Evolutionary conservation across 2,113 vertebrate genomes (phyloP), one percentile per base, ranked within the genome.

Genomic region (Charadrius vociferus): DNA sequence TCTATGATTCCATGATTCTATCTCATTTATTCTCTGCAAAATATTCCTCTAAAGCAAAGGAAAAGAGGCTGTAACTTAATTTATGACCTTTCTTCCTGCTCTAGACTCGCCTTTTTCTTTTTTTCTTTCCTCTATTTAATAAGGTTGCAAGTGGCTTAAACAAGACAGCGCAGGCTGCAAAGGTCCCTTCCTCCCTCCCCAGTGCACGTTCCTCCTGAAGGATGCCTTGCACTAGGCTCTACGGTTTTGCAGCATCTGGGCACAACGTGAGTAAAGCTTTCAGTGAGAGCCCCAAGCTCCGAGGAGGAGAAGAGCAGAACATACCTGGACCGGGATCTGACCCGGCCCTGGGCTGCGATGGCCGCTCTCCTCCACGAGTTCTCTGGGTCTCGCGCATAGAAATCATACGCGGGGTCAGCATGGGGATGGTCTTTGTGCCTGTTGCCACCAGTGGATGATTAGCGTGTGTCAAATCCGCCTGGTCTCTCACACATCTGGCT

Each of bases 321-420:
- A 2, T 22, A 9, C 8, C 26, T 8, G n/a, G 30, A 15, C 4
- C 0, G 1, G 47, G 61, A 16, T 14, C 30, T 17, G 55, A 10
- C 4, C 21, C 19, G 3, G 17, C 41, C 21, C 49, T 7, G 27
- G 23, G 49, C 56, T 37, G 36, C 1, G 2, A 8, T 3, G 1
- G 15, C 41, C 4, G 2, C 65, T 19, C 37, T 32, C 45, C 30
- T 43, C 37, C 4, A 1, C 2, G 34, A 23, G 12, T 7, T 16
- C 19, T 62, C 32, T 17, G 45, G 52, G 10, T 53, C 24, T 21
- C 1, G 0, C 23, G 4, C 15, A 6, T 3, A 41, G 47, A 32
- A 55, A 43, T 7, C 30, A 13, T 6, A 3, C 3, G 3, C 0
- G 1, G 41, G 39, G 9, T 10, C 29, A 7, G 4, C 14, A 1